phyloP scores from a whole-genome alignment of 30 jellyfish, hydroid and myxozoan genomes.

The Aurelia aurita region DNA sequence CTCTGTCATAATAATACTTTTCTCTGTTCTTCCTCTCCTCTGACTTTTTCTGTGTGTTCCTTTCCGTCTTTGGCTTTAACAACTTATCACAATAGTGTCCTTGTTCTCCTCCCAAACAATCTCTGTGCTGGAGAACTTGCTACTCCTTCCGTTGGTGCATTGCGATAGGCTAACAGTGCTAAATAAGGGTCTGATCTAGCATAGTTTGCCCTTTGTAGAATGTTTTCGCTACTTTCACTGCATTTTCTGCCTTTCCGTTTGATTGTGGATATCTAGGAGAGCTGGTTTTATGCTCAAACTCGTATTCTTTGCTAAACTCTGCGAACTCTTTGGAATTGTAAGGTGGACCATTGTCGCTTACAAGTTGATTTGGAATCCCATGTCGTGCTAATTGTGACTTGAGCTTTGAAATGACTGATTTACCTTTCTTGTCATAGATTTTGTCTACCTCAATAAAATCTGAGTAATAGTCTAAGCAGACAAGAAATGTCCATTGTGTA shows the following conservation, averaged over 20 bases:
- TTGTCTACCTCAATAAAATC: constrained; percentile 43
- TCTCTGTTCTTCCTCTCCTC: constrained; percentile 23
- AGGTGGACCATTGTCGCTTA: constrained; percentile 57
- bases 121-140: constrained; percentile 60
- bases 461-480: constrained; percentile 33
- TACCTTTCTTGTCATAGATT: constrained; percentile 16
- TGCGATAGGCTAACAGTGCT: constrained; percentile 46
- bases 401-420: constrained; percentile 10
- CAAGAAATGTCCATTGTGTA: constrained; percentile 18
- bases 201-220: constrained; percentile 15
- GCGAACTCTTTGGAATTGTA: constrained; percentile 35
- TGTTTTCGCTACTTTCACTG: constrained; percentile 29
- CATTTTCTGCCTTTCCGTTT: constrained; percentile 54
- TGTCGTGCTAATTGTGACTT: constrained; percentile 34
- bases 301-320: constrained; percentile 38
- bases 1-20: constrained; percentile 25
- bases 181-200: constrained; percentile 42
- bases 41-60: constrained; percentile 28
- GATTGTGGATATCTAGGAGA: constrained; percentile 44
- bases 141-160: constrained; percentile 47
- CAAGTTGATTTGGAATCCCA: constrained; percentile 46
- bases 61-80: constrained; percentile 32
- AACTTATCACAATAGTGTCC: constrained; percentile 52
- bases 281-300: constrained; percentile 44
- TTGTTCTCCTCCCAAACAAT: constrained; percentile 46